phyloP scores from a whole-genome alignment of 2,888 invertebrate genomes.

The Heterodera filipjevi region DNA sequence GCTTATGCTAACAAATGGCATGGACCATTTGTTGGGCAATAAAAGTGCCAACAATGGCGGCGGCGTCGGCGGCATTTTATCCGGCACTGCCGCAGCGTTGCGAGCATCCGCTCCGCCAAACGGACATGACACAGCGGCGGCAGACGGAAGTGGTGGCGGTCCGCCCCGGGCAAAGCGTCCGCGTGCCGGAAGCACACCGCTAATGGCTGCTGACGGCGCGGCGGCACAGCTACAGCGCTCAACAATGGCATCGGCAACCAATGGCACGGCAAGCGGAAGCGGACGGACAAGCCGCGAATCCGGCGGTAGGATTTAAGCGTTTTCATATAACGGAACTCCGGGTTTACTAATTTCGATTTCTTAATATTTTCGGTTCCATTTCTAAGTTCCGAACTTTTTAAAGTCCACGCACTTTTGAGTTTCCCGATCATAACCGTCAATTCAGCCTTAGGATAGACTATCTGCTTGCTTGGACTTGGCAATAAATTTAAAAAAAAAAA shows the following conservation, averaged over 20 bases:
- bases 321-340: neutral
- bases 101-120: neutral
- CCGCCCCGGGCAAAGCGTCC: conserved; percentile 26
- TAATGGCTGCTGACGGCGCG: neutral
- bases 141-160: neutral
- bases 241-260: neutral
- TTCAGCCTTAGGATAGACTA: too few species aligned
- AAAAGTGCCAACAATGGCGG: conserved; percentile 8
- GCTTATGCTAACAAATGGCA: neutral
- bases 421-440: too few species aligned
- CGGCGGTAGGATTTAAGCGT: neutral
- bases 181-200: conserved; percentile 20
- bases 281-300: neutral
- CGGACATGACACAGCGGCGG: neutral
- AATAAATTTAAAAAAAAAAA: too few species aligned
- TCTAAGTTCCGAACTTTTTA: too few species aligned
- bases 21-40: conserved; percentile 5
- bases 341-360: too few species aligned
- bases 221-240: neutral
- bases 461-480: too few species aligned
- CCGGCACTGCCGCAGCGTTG: neutral
- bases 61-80: neutral
- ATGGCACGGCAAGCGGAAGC: neutral
- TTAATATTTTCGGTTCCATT: too few species aligned
- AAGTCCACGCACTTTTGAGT: too few species aligned